Evolutionary conservation across 2,888 invertebrate species (phyloP), one percentile per base, ranked within the genome.

Genomic region (Orthosia incerta): DNA sequence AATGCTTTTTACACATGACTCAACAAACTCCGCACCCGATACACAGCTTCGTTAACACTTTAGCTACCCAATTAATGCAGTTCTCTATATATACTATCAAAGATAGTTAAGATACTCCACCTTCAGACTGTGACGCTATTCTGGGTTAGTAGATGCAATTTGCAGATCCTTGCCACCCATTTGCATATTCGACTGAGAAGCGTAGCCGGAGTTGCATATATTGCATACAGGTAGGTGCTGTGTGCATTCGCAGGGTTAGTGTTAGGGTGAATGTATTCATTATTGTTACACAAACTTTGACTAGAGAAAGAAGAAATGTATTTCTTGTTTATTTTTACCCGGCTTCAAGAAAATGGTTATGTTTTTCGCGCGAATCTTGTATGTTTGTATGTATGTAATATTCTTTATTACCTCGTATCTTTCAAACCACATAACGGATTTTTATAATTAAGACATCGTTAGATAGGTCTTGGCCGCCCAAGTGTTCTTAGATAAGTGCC

Each of bases 91-190:
- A 23, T 1, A 59, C 57, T 57, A n/a, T 16, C n/a, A 4, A 26
- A 56, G 23, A 71, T 13, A 71, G 16, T 4, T 13, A 56, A 71
- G 23, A n/a, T n/a, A 39, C n/a, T 46, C 45, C n/a, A 60, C 13
- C 0, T 11, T 31, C 46, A 23, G 74, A 16, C 13, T 56, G 39
- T 51, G 65, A 53, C 81, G 20, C 23, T 80, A 39, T 74, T 74
- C 65, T 80, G 48, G 81, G 65, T 80, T 57, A 53, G 65, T 61
- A 39, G 73, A 76, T 72, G 65, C 75, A 80, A 74, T 80, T 80
- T 74, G 60, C 76, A 62, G 76, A 80, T 77, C 76, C 81, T 77
- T 77, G 56, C 56, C 75, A 61, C 65, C 46, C 20, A 77, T 77
- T 77, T 80, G 76, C 76, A 77, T 77, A 77, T 77, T 61, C 65